Base-by-base conservation (phyloP, 2,113 vertebrate species). In the Orientallactaga bullata region DNA sequence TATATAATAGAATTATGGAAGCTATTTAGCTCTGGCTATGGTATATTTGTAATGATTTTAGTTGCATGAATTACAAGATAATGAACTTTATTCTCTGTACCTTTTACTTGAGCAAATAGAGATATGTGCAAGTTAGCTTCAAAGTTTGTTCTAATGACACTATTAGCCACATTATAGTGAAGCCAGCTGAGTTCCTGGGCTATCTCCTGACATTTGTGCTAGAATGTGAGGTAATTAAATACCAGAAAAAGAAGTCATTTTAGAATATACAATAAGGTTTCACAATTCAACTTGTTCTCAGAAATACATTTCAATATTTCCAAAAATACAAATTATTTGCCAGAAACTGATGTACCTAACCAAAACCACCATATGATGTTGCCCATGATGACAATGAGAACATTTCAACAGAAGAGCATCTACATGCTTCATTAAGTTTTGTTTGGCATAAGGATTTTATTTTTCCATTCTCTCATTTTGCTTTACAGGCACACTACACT, bases 41-140 rank as follows among this genome's bases (percentile, higher is more conserved):
- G 58, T 74, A 15, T 73, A 84, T 84, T 87, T 32, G 9, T 58
- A 18, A 55, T 42, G n/a, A 90, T 88, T 93, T 90, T 88, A 79
- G 58, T 42, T 63, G 15, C 47, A 65, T 4, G 60, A 78, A 90
- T 60, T 79, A 91, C 3, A 85, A 90, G 79, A 81, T 88, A 91
- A 91, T 39, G n/a, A 91, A 47, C 61, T 71, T 91, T 74, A 74
- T 26, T n/a, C 39, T 85, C 68, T 61, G 61, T 81, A 61, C 58
- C 79, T 85, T 94, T 94, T 65, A 60, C 77, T 89, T 58, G 39
- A 93, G 51, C n/a, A 95, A 85, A 89, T 66, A 88, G n/a, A 51
- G 26, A 1, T 61, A 79, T 87, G 13, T 66, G 7, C 18, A 89
- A 81, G 23, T 35, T 91, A 51, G 51, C 68, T 94, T 94, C 47